These are phyloP conservation scores for Dromius quadrimaculatus DNA, from an alignment of 2,888 invertebrate genomes.

Conservation along the genomic window DNA sequence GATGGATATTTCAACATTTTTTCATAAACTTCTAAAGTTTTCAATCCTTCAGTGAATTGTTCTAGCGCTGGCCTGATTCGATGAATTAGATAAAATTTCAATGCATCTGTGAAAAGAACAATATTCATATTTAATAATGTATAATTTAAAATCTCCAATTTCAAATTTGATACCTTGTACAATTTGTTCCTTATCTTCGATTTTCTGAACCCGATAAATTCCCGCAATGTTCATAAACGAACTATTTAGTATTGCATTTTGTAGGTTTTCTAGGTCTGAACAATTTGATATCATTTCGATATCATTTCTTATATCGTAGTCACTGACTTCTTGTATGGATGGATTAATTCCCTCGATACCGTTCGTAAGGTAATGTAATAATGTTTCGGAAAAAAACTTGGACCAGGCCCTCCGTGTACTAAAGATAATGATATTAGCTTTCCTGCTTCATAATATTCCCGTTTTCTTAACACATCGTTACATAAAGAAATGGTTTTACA, in stretches of 20 bases:
- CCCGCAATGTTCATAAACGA: not conserved
- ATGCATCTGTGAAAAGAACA: not conserved
- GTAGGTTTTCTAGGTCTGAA: not conserved
- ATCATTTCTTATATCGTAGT: not conserved
- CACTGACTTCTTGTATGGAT: not conserved
- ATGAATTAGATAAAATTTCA: not conserved
- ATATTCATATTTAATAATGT: not conserved
- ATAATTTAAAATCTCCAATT: not conserved
- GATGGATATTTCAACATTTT: not conserved
- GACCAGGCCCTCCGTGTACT: not conserved
- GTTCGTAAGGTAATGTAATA: not conserved
- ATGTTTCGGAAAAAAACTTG: constrained; percentile 2
- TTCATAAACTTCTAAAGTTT: not conserved
- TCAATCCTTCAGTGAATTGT: constrained; percentile 2
- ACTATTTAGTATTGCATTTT: not conserved
- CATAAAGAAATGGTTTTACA: not conserved
- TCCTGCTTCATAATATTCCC: not conserved
- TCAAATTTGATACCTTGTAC: not conserved
- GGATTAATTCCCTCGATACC: not conserved
- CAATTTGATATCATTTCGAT: not conserved
- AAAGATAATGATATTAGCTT: not conserved
- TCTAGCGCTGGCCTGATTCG: not conserved
- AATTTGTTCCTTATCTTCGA: not conserved
- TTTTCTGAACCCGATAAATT: not conserved
- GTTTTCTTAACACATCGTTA: not conserved